Evolutionary conservation across 2,797 vertebrate species (phyloP), one percentile per base, ranked within the genome.

Genomic region (Staurois parvus): DNA sequence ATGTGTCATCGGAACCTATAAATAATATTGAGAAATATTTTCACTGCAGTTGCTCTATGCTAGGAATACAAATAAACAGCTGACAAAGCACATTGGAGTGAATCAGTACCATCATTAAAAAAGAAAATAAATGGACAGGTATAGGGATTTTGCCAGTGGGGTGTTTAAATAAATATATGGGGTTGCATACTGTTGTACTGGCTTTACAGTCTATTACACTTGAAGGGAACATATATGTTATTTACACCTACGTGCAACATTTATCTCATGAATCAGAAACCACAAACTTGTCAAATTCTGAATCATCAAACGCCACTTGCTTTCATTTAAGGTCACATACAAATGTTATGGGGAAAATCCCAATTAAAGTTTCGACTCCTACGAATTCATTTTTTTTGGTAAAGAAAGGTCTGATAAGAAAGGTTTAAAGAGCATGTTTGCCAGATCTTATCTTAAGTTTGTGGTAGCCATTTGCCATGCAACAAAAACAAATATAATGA

Each of bases 311-410:
- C 19, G 6, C 17, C 21, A 75, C 40, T 28, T 42, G 7, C 70
- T 40, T 45, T 29, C 66, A 42, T 52, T 26, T 83, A 86, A 74
- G 78, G 81, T 83, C 78, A 86, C 56, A 34, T 17, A 45, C 29
- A 81, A 79, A 67, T 76, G 72, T n/a, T 81, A 85, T 72, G n/a
- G 75, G 85, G 75, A 83, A 83, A 87, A 79, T 83, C 40, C 85
- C 85, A n/a, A 59, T 42, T 45, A 79, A 72, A 59, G 76, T 79
- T 79, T 87, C 75, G 67, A 75, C 81, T 78, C 85, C 81, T 64
- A 83, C 81, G 42, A 40, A 67, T 40, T 17, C n/a, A 40, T 83
- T 40, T 68, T 29, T 79, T 40, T 81, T 72, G 5, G 79, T 72
- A 48, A 81, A 64, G 48, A 52, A 34, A 13, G 24, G 79, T 80